Percentiles rank a stretch among this genome's conserved stretches.
phyloP scores from a whole-genome alignment of 2,888 invertebrate species.

The Acholoe squamosa region DNA sequence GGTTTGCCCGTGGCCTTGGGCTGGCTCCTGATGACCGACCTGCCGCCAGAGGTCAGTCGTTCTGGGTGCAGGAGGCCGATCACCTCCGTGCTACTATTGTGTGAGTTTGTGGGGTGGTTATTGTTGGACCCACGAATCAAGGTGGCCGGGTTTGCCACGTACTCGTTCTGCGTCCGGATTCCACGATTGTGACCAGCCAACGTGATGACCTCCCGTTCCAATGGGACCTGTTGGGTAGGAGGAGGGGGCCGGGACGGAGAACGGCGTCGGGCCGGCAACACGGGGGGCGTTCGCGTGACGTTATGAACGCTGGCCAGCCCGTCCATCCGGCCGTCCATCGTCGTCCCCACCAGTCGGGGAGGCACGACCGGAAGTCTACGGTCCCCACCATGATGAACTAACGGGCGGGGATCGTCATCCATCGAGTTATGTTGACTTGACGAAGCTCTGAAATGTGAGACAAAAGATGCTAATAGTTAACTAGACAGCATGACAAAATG shows the following conservation, averaged over 20 bases:
- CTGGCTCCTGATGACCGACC: background rate
- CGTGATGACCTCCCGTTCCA: background rate
- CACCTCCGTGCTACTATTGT: background rate
- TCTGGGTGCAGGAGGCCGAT: background rate
- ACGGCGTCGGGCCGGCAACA: constrained; percentile 4
- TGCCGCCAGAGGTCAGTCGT: background rate
- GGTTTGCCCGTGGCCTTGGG: background rate
- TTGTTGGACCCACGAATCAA: background rate
- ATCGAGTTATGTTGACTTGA: constrained; percentile 50
- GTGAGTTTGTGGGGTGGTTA: background rate
- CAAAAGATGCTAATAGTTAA: too few relatives aligned
- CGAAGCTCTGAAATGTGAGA: constrained; percentile 27
- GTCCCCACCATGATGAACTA: constrained; percentile 49
- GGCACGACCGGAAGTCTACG: constrained; percentile 52
- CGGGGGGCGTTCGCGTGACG: background rate
- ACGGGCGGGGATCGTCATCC: constrained; percentile 53
- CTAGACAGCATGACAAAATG: too few relatives aligned
- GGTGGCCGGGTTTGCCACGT: constrained; percentile 89
- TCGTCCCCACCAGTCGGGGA: constrained; percentile 29
- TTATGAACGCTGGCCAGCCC: background rate
- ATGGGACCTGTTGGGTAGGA: background rate
- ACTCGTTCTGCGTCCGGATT: constrained; percentile 95
- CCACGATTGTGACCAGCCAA: constrained; percentile 87
- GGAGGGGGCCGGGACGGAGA: constrained; percentile 11
- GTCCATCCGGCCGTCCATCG: constrained; percentile 14